These are phyloP conservation scores for Parelbella ahira DNA, from an alignment of 2,888 invertebrate genomes.

Conservation along the genomic window DNA sequence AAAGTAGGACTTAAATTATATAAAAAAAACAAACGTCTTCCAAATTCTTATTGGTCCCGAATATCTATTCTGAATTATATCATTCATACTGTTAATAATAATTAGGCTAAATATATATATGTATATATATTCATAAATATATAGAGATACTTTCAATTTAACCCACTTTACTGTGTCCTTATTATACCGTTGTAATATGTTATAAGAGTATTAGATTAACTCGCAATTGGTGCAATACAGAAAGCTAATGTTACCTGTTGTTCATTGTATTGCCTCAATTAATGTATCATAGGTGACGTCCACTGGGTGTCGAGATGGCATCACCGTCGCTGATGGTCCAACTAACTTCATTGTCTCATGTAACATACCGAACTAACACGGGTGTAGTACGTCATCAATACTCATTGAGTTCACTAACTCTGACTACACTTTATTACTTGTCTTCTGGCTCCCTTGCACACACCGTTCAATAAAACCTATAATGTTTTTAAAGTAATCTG, in stretches of 20 bases:
- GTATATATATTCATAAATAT: no score
- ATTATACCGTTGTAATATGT: conserved; percentile 40
- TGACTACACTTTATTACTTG: conserved; percentile 59
- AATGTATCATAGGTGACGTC: conserved; percentile 42
- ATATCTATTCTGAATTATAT: conserved; percentile 1
- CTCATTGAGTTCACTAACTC: conserved; percentile 62
- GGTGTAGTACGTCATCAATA: conserved; percentile 52
- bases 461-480: no score
- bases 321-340: conserved; percentile 37
- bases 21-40: no score
- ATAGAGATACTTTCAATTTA: conserved; percentile 8
- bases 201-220: conserved; percentile 33
- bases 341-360: conserved; percentile 57
- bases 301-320: conserved; percentile 50
- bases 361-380: conserved; percentile 58
- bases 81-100: not conserved
- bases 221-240: conserved; percentile 41
- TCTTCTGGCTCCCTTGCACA: conserved; percentile 47
- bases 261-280: conserved; percentile 58
- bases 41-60: conserved; percentile 7
- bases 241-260: conserved; percentile 33
- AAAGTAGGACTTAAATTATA: conserved; percentile 28
- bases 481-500: no score
- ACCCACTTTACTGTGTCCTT: conserved; percentile 58
- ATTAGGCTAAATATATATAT: conserved; percentile 12